Conservation (phyloP, 2,797 vertebrate genomes). For the Xiphorhynchus erythropygius region DNA sequence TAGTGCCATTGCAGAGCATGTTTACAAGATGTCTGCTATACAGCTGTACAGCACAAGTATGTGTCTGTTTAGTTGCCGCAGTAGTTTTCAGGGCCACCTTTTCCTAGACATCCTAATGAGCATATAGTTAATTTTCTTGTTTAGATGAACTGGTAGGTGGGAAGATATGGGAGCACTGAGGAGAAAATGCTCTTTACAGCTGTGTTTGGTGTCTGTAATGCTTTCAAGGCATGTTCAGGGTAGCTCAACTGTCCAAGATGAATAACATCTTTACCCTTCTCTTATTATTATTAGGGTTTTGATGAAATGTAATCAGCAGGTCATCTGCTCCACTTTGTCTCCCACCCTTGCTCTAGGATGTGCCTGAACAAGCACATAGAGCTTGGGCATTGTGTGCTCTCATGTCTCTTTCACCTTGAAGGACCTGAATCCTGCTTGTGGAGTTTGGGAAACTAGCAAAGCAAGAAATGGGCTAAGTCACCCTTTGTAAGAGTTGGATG, state of each 20-base stretch:
- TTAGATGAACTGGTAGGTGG: background rate
- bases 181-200: background rate
- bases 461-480: background rate
- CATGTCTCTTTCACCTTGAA: background rate
- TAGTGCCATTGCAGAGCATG: background rate
- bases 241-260: background rate
- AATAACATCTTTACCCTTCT: background rate
- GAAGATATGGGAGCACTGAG: background rate
- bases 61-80: background rate
- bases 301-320: background rate
- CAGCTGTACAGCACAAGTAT: background rate
- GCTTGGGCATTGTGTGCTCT: background rate
- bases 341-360: background rate
- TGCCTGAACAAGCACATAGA: background rate
- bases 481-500: background rate
- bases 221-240: background rate
- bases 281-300: background rate
- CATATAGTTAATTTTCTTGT: background rate
- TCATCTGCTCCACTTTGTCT: background rate
- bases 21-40: background rate
- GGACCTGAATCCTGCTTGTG: background rate
- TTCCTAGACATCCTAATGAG: background rate
- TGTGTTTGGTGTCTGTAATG: background rate
- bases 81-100: background rate
- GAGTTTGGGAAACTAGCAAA: background rate